phyloP scores from a whole-genome alignment of 1,140 invertebrate genomes.

The Lasioglossum baleicum region DNA sequence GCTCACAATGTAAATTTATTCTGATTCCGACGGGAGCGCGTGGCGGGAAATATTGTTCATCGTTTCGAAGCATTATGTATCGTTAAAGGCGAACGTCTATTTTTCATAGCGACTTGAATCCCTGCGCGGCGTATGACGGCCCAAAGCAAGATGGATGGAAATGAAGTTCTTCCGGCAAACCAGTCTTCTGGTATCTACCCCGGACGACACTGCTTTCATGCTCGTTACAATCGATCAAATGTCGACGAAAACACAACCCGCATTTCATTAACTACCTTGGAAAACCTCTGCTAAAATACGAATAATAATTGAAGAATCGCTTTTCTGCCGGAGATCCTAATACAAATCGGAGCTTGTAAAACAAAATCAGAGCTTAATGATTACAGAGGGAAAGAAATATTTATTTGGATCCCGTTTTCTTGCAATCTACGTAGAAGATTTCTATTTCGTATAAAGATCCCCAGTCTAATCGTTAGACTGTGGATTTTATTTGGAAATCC shows the following conservation, averaged over 20 bases:
- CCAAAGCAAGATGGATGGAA: slow-evolving; percentile 53
- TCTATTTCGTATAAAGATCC: no score
- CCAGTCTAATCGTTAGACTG: no score
- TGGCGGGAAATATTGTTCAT: slow-evolving; percentile 41
- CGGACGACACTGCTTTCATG: slow-evolving; percentile 10
- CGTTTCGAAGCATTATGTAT: slow-evolving; percentile 36
- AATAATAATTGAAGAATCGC: no score
- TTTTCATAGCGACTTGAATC: slow-evolving; percentile 48
- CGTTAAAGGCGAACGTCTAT: slow-evolving; percentile 47
- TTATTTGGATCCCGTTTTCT: no score
- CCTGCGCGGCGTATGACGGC: slow-evolving; percentile 11
- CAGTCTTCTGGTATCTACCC: slow-evolving; percentile 18
- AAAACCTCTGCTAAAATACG: background rate
- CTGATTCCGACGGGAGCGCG: slow-evolving; percentile 23
- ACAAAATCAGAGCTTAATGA: no score
- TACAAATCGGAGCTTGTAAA: no score
- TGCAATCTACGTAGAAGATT: no score
- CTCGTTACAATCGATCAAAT: slow-evolving; percentile 25
- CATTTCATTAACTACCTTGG: background rate
- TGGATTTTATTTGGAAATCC: no score
- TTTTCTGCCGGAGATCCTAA: no score
- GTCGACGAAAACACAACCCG: background rate
- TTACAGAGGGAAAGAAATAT: no score
- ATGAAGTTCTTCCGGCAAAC: slow-evolving; percentile 46
- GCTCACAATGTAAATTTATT: slow-evolving; percentile 55